phyloP scores from a whole-genome alignment of 2,888 invertebrate genomes.

The Microchrysa polita region DNA sequence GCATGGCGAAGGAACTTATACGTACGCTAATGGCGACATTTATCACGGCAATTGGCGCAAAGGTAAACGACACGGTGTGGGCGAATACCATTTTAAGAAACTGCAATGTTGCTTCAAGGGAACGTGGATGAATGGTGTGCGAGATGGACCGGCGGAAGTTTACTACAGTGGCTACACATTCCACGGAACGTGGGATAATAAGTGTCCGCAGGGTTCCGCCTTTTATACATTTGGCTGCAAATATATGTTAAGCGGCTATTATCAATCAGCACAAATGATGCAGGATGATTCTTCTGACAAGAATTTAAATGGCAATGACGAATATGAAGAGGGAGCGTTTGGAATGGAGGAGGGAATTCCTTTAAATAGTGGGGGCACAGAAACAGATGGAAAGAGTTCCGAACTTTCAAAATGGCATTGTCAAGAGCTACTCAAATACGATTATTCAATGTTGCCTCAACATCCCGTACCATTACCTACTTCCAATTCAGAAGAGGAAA shows the following conservation, averaged over 20 bases:
- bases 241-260: conserved; percentile 80
- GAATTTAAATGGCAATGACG: background rate
- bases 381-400: conserved; percentile 33
- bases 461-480: conserved; percentile 74
- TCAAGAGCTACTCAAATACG: conserved; percentile 73
- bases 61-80: conserved; percentile 77
- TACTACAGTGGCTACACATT: conserved; percentile 73
- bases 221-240: conserved; percentile 81
- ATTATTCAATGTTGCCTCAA: conserved; percentile 75
- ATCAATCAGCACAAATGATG: conserved; percentile 70
- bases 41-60: conserved; percentile 78
- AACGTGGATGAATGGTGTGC: conserved; percentile 79
- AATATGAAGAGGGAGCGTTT: background rate
- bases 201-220: conserved; percentile 77
- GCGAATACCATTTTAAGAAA: conserved; percentile 74
- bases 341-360: conserved; percentile 10
- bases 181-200: conserved; percentile 77
- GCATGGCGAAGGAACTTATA: conserved; percentile 82
- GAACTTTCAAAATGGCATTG: conserved; percentile 69
- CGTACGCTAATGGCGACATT: conserved; percentile 84
- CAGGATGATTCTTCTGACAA: too few species aligned
- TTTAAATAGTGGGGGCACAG: conserved; percentile 1
- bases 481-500: conserved; percentile 68
- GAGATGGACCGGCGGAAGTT: conserved; percentile 79
- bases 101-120: conserved; percentile 73